Percentiles rank a stretch among this genome's conserved stretches.
Conservation (phyloP, 2,888 invertebrate genomes). For the Dorcus parallelipipedus region DNA sequence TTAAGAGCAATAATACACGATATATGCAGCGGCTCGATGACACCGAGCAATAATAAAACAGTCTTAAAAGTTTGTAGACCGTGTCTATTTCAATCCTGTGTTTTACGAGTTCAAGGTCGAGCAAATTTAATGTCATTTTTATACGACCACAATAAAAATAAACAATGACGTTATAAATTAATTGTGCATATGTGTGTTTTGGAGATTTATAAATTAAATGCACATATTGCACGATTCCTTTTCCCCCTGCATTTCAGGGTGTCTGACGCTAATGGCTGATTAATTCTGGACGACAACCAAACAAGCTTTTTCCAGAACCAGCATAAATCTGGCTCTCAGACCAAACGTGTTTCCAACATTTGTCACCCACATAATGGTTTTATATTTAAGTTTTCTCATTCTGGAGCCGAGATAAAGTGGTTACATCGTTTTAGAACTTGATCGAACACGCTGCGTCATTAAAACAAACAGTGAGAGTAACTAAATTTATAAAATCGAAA, state of each 20-base stretch:
- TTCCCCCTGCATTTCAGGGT: no score
- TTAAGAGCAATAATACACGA: constrained; percentile 36
- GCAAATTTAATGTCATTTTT: constrained; percentile 10
- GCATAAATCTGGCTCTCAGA: constrained; percentile 32
- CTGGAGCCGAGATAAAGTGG: constrained; percentile 17
- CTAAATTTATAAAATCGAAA: constrained; percentile 12
- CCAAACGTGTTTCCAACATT: constrained; percentile 28
- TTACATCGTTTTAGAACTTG: constrained; percentile 10
- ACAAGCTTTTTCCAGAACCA: constrained; percentile 26
- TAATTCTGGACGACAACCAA: constrained; percentile 26
- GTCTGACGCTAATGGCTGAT: constrained; percentile 22
- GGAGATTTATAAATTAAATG: neutral
- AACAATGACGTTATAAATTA: constrained; percentile 1
- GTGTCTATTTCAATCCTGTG: constrained; percentile 13
- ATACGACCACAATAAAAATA: constrained; percentile 1
- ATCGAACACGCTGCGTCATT: constrained; percentile 10
- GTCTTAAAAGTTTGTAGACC: constrained; percentile 25
- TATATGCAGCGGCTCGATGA: constrained; percentile 37
- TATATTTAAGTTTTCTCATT: constrained; percentile 14
- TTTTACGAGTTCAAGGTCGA: constrained; percentile 23
- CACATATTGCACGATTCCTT: no score
- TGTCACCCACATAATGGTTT: constrained; percentile 30
- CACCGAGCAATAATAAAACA: constrained; percentile 34
- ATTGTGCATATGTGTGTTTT: neutral
- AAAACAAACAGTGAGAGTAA: constrained; percentile 14